Conservation (phyloP, 2,113 vertebrate genomes). For the Upupa epops region DNA sequence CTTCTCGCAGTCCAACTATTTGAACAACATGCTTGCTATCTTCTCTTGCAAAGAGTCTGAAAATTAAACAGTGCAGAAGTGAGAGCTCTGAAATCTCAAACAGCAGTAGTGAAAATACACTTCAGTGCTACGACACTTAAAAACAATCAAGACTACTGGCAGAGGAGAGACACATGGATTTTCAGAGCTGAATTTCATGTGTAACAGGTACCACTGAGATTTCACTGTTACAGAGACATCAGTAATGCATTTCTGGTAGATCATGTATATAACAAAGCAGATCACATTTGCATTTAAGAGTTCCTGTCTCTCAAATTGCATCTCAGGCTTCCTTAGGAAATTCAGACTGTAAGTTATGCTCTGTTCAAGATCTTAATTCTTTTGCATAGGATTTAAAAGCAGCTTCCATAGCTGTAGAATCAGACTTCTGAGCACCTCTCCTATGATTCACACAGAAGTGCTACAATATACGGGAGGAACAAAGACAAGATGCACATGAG, state of each 20-base stretch:
- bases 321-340: neutral
- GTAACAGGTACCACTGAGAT: neutral
- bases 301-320: neutral
- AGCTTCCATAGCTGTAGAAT: neutral
- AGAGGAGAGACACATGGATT: neutral
- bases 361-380: neutral
- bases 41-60: conserved; percentile 88
- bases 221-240: neutral
- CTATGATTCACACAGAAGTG: neutral
- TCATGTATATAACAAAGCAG: neutral
- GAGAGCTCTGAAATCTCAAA: neutral
- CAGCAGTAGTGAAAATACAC: neutral
- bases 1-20: conserved; percentile 83
- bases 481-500: neutral
- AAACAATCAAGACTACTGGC: neutral
- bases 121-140: neutral
- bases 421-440: neutral
- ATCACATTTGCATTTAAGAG: neutral
- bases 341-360: neutral
- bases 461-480: neutral
- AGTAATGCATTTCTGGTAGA: neutral
- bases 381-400: neutral
- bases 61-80: neutral
- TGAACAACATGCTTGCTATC: conserved; percentile 86
- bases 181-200: neutral